Base-by-base conservation (phyloP, 2,797 vertebrate species). In the Atherinosoma microstoma region DNA sequence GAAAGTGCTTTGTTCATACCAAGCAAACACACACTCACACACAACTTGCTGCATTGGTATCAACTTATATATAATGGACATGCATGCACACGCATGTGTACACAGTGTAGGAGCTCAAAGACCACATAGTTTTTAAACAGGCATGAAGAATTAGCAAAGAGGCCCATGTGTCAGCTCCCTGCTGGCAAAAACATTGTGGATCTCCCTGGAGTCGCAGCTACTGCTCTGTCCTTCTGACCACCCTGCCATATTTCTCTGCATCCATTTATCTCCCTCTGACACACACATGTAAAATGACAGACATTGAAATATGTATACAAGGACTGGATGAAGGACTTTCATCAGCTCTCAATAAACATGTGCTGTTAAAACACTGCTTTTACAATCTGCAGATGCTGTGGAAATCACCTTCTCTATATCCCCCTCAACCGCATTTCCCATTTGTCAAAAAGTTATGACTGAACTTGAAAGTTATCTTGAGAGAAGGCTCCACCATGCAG, bases 1-100 rank as follows among this genome's bases (percentile, higher is more conserved):
- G 57, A 83, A 65, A 77, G 84, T 51, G 73, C 88, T 91, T 86
- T 83, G 83, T 92, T 92, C 89, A 86, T 87, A 76, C 75, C 74
- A 64, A 68, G 80, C 75, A 69, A 79, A 65, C 80, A 71, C 66
- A 76, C 75, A 70, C 53, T 57, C 79, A 72, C 75, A 72, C 75
- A 71, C 68, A 67, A 62, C 61, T 34, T 1, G 6, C 71, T 56
- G 73, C 67, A 74, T 67, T 70, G 78, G 82, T 74, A 63, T 75
- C 73, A 68, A 74, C 83, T 81, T 81, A 58, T 18, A 67, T 22
- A 67, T 56, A 49, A 45, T 22, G 35, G 65, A 60, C 78, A 64
- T 74, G 59, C 59, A 71, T 68, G 40, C 64, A 68, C 61, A 77
- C 61, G 53, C 62, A 58, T 47, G 68, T 32, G 10, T 60, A 32